Percentiles rank a stretch among this genome's conserved stretches.
These are phyloP conservation scores for Natrix natrix DNA, from an alignment of 2,797 vertebrate species.

Conservation along the genomic window DNA sequence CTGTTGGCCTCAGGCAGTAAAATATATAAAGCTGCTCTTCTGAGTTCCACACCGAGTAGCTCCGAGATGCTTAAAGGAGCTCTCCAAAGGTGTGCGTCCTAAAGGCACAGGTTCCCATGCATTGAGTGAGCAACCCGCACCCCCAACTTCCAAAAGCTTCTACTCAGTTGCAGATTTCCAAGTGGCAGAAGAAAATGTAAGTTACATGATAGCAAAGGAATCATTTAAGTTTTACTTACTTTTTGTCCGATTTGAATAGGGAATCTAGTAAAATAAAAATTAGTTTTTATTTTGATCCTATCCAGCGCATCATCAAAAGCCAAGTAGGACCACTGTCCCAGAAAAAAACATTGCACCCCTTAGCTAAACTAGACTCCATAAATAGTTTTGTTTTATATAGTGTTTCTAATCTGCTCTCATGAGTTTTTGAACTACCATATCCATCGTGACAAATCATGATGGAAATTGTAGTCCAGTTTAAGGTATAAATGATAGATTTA, in stretches of 20 bases:
- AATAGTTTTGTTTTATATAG: neutral
- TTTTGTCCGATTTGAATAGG: neutral
- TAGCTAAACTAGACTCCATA: neutral
- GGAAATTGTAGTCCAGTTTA: neutral
- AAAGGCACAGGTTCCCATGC: neutral
- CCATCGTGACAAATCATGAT: neutral
- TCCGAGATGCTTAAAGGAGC: neutral
- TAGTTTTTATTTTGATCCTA: neutral
- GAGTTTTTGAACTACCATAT: neutral
- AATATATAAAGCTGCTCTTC: neutral
- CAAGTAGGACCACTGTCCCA: neutral
- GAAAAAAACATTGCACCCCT: neutral
- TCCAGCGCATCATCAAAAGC: neutral
- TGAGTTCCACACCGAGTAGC: neutral
- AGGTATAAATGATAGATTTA: neutral
- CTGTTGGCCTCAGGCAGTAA: neutral
- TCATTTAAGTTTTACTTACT: neutral
- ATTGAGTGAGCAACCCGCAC: neutral
- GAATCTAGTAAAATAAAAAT: neutral
- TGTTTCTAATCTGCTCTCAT: neutral
- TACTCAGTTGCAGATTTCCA: neutral
- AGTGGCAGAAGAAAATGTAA: neutral
- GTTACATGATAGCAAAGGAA: neutral
- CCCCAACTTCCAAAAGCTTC: neutral
- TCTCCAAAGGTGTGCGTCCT: neutral